These are phyloP conservation scores for Andricus quercusramuli DNA, from an alignment of 2,888 invertebrate genomes.

Conservation along the genomic window DNA sequence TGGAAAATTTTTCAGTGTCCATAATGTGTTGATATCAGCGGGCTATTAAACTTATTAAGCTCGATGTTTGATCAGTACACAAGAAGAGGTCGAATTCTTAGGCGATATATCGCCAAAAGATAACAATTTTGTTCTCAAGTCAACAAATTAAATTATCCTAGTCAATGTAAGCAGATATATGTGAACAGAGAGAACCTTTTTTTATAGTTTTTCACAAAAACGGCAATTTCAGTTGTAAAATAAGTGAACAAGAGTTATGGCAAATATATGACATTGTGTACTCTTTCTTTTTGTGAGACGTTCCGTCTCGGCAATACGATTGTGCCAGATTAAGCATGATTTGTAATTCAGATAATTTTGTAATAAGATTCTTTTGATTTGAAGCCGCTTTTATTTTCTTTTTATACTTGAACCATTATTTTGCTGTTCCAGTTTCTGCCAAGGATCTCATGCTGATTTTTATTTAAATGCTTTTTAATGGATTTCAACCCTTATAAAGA, in stretches of 20 bases:
- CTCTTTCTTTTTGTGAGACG: neutral
- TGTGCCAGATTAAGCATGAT: conserved; percentile 1
- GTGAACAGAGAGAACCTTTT: neutral
- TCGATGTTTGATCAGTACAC: neutral
- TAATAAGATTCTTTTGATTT: conserved; percentile 39
- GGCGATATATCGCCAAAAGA: neutral
- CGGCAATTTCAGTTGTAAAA: no score
- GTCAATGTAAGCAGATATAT: neutral
- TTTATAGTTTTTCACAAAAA: neutral
- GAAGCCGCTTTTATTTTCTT: conserved; percentile 16
- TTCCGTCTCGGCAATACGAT: neutral
- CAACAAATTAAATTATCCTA: neutral
- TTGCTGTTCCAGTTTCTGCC: conserved; percentile 7
- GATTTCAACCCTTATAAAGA: neutral
- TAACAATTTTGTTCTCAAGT: neutral
- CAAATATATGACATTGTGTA: no score
- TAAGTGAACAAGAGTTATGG: no score
- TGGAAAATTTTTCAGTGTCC: neutral
- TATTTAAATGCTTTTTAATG: neutral
- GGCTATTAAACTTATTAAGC: conserved; percentile 1
- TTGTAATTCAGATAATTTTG: conserved; percentile 29
- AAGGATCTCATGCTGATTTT: conserved; percentile 19
- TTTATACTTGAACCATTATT: neutral
- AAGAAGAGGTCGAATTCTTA: neutral
- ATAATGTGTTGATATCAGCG: neutral